Evolutionary conservation across 2,797 vertebrate genomes (phyloP), one percentile per base, ranked within the genome.

Genomic region (Pseudopleuronectes americanus): DNA sequence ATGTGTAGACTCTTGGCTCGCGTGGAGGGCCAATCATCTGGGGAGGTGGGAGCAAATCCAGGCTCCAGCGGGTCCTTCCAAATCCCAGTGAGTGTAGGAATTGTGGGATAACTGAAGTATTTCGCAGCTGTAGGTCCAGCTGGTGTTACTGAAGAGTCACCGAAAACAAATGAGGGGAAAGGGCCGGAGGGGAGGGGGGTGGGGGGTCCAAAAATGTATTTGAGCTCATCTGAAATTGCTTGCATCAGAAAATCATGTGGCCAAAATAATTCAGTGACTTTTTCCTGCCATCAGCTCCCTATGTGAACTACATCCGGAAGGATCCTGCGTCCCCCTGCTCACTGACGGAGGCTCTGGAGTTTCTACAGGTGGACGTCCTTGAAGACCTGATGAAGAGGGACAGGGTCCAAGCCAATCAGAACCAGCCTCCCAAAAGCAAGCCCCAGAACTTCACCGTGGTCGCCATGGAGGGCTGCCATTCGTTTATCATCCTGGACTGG

Each of bases 401-500:
- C 79, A 92, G 92, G 28, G 77, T 64, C 57, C 62, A 76, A 57
- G 77, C 28, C 31, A 92, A 86, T 56, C 90, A 90, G 70, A 94
- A 88, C 9, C 88, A 80, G 17, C 94, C 86, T 54, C 97, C 98
- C 13, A 94, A 95, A 85, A 89, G 94, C 57, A 94, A 94, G 57
- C 97, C 98, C 36, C 93, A 96, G 64, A 99, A 99, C 86, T 93
- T 99, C 85, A 99, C 97, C 0, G 94, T 99, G 3, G 96, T 99
- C 0, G 98, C 98, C 54, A 95, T 99, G 64, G 98, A 99, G 90
- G 97, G 98, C 81, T 99, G 98, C 85, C 98, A 99, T 67, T 99
- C 98, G 0, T 99, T 99, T 69, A 96, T 99, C 81, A 99, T 99
- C 38, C 86, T 99, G 80, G 97, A 99, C 89, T 99, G 97, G 98